Base-by-base conservation (phyloP, 2,797 vertebrate genomes). In the Podarcis lilfordi region DNA sequence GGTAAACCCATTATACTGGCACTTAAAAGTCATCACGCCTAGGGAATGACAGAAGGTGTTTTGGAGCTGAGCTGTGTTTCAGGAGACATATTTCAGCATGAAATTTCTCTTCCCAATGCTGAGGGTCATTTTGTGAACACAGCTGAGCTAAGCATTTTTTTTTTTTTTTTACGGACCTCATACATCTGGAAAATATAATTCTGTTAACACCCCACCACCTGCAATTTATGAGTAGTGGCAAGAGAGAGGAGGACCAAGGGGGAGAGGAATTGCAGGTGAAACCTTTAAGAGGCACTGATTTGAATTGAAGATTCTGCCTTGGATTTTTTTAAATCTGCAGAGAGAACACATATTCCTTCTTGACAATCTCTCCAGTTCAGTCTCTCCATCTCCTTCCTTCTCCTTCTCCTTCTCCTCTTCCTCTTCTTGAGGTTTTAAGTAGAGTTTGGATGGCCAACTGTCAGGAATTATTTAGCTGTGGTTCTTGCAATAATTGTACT, bases 201-300 rank as follows among this genome's bases (percentile, higher is more conserved):
- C 71, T 0, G 0, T 0, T 5, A 37, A 35, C 45, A 3, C 29
- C 21, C 25, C 43, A n/a, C 66, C 32, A 27, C 29, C 35, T 15
- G 29, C 32, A 11, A 1, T 32, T 66, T 82, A 32, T 21, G n/a
- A 4, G 66, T 6, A 32, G 8, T 9, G 10, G 78, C 27, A 25
- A 59, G 17, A 7, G 10, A 35, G 2, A 37, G 32, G 5, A 19
- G 21, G 5, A 17, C 32, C 5, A 29, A n/a, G 45, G 81, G 64
- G 4, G 69, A 29, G 17, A 9, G 29, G 5, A 43, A 29, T 3
- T 5, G 81, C 3, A 68, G 64, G 13, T 11, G 72, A 19, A 29
- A 37, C n/a, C 21, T n/a, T 11, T 9, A n/a, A 37, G n/a, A 25
- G 55, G 79, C 7, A 55, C 50, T 40, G 29, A 17, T 2, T 40